Evolutionary conservation across 2,888 invertebrate species (phyloP), one percentile per base, ranked within the genome.

Genomic region (Epistrophe grossulariae): DNA sequence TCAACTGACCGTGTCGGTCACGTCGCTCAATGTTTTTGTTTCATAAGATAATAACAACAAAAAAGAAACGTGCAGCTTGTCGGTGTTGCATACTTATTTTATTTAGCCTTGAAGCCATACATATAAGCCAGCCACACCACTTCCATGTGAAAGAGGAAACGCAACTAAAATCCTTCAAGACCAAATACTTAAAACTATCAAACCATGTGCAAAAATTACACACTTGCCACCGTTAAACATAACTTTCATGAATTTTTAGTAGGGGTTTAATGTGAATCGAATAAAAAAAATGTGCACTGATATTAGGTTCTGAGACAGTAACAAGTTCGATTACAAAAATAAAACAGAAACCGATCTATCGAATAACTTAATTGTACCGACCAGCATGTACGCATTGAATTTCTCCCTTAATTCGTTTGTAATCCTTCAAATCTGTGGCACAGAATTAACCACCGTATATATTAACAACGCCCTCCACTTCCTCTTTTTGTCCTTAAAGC

Each of bases 401-500:
- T 24, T 24, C 62, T 24, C n/a, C 40, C n/a, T 62, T 31, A 15
- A 31, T 55, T 55, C 1, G 15, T 55, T 55, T 28, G 24, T 55
- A 15, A 40, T 62, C 59, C 35, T 19, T 59, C 59, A 59, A 59
- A 38, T 59, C 59, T 59, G 59, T 59, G 59, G 59, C 31, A 57
- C 10, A 57, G 4, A 57, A 35, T 31, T 57, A 57, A 57, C 31
- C 31, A 57, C n/a, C 57, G 31, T n/a, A 57, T n/a, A 57, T 59
- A 59, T 59, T 38, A 19, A 59, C 59, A 59, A 59, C 35, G 35
- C 59, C 17, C 10, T 59, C 59, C 38, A 83, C 72, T 83, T 83
- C 82, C 82, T n/a, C n/a, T 78, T 66, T 70, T 76, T 73, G 28
- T 24, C 43, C 15, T 28, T 17, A 35, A 50, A 55, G 24, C 48